Evolutionary conservation across 2,113 vertebrate species (phyloP), one percentile per base, ranked within the genome.

Genomic region (Ammospiza caudacuta): DNA sequence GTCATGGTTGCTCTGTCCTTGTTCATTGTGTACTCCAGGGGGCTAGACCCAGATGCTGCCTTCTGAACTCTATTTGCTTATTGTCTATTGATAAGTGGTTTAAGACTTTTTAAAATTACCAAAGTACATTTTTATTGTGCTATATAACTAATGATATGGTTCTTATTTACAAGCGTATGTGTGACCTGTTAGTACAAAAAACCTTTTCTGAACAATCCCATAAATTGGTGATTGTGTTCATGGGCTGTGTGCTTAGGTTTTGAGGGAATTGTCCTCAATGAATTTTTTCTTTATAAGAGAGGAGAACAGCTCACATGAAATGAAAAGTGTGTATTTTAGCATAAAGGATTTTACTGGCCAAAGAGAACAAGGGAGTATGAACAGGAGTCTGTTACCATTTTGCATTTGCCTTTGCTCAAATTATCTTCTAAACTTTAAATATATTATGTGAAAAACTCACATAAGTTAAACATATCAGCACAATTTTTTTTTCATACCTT

Each of bases 11-110:
- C 43, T 74, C 39, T 81, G 39, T 63, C 49, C 18, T 49, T 64
- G 70, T 64, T 62, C 67, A 21, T 63, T 84, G 2, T 29, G 7
- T 61, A 5, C 80, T 72, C 19, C 2, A 3, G 11, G 19, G 21
- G 13, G 62, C 87, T 79, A 69, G 85, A 52, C 37, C 8, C 69
- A 82, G 64, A 67, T 76, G 12, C 15, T 81, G 62, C 22, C 57
- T 87, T 75, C 86, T 87, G 66, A 91, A 66, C 15, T 37, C 43
- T 62, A 2, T 69, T 91, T 89, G 21, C 74, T 74, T 81, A 82
- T 91, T 96, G 87, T 89, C 68, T 90, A 93, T 96, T 95, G 78
- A 85, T 41, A 95, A 63, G 9, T 39, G 58, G 59, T 95, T 94
- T 81, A 94, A 78, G 58, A 46, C 41, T 57, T 92, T 79, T 96